Conservation (phyloP, 2,797 vertebrate genomes). For the Anguilla obscura region DNA sequence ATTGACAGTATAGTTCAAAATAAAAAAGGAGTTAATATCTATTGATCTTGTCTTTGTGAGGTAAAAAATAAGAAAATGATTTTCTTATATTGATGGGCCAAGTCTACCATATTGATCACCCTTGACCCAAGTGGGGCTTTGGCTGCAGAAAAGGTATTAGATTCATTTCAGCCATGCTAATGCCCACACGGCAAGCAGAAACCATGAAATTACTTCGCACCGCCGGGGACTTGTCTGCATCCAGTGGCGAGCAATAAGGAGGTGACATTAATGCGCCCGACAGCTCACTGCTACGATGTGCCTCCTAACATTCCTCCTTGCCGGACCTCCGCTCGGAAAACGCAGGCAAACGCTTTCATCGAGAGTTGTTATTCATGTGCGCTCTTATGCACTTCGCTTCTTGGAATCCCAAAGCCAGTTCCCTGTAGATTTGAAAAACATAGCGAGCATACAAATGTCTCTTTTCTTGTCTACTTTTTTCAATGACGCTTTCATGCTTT, state of each 20-base stretch:
- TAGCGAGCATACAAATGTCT: background rate
- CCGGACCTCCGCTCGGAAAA: background rate
- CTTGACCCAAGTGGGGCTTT: background rate
- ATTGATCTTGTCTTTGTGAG: background rate
- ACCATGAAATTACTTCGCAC: background rate
- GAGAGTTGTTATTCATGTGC: background rate
- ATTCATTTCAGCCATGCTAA: constrained; percentile 1
- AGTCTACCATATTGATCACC: constrained; percentile 4
- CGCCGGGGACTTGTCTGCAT: background rate
- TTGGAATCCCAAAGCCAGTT: background rate
- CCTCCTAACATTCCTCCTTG: background rate
- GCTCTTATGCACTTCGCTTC: background rate
- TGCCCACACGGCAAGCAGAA: constrained; percentile 9
- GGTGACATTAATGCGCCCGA: background rate
- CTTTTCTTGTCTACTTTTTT: background rate
- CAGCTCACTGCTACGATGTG: background rate
- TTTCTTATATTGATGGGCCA: background rate
- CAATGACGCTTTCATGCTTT: background rate
- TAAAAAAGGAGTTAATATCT: background rate
- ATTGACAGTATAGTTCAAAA: background rate
- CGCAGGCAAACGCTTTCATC: background rate
- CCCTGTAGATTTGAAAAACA: background rate
- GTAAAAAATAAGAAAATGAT: constrained; percentile 7
- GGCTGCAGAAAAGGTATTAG: background rate
- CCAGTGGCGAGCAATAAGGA: background rate